Base-by-base conservation (phyloP, 2,113 vertebrate species). In the Tachysurus vachellii region DNA sequence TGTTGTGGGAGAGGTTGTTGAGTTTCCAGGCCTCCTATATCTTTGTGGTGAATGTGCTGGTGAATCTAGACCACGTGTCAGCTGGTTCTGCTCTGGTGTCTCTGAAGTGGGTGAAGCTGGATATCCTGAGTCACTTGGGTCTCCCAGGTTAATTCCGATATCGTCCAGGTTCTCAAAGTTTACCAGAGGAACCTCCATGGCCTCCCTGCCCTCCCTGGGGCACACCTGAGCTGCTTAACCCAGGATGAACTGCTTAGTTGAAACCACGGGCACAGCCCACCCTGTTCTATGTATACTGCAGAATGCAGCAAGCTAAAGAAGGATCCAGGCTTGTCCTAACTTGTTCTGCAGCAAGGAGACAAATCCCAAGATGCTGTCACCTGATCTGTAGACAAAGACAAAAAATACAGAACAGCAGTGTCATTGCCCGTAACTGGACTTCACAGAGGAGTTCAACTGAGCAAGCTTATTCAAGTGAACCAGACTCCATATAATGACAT, bases 171-270 rank as follows among this genome's bases (percentile, higher is more conserved):
- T 98, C 89, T 98, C 96, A 86, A 98, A 98, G 88, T 95, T 96
- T 89, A 98, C 97, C 5, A 99, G 95, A 61, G 97, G 97, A 92
- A 98, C 97, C 93, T 99, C 97, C 97, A 99, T 98, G 91, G 93
- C 91, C 89, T 80, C 87, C 82, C 75, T 88, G 53, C 54, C 94
- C 87, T 94, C 95, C 94, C 93, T 95, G 91, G 93, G 91, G 93
- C 94, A 90, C 91, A 92, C 90, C 90, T 96, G 92, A 92, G 94
- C 81, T 90, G 91, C 86, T 64, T 92, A 91, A 90, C 87, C 70
- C 91, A 57, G 92, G 90, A 88, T 91, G 23, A 80, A 57, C 70
- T 88, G 88, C 80, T 85, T 90, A 84, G 83, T 85, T 76, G 86
- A 87, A 88, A 61, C 92, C 90, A 81, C 89, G 83, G 88, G 84